Percentiles rank a stretch among this genome's conserved stretches.
These are phyloP conservation scores for Nomada goodeniana DNA, from an alignment of 2,888 invertebrate species.

Conservation along the genomic window DNA sequence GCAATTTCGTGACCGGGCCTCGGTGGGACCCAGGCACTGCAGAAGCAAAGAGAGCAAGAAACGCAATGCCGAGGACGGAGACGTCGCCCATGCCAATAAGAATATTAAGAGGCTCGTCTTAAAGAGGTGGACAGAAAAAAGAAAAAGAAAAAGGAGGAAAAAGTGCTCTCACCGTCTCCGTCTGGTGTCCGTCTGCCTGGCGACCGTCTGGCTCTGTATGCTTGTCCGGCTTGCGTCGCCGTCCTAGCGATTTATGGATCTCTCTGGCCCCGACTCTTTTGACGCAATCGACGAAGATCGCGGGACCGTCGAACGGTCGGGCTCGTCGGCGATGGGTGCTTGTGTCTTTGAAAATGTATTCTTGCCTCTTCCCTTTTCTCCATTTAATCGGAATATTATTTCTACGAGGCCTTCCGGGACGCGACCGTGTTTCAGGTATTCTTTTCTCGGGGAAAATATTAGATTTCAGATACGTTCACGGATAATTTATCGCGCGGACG, in stretches of 20 bases:
- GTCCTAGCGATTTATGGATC: conserved; percentile 48
- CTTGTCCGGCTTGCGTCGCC: conserved; percentile 18
- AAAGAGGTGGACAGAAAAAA: conserved; percentile 61
- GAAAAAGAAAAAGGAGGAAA: conserved; percentile 10
- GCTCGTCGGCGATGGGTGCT: not conserved
- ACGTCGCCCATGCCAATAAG: conserved; percentile 55
- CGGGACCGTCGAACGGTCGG: too few species aligned
- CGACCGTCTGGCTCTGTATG: conserved; percentile 71
- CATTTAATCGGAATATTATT: too few species aligned
- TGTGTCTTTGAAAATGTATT: not conserved
- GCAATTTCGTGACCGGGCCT: conserved; percentile 57
- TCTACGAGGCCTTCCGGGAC: too few species aligned
- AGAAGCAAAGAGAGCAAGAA: conserved; percentile 43
- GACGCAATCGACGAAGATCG: conserved; percentile 14
- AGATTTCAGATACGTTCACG: too few species aligned
- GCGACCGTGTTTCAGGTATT: too few species aligned
- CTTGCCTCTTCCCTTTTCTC: too few species aligned
- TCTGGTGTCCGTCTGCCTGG: conserved; percentile 75
- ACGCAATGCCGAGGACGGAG: conserved; percentile 39
- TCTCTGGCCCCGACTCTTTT: conserved; percentile 27
- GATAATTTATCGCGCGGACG: too few species aligned
- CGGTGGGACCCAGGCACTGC: not conserved
- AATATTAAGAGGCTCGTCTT: conserved; percentile 57
- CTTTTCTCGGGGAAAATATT: too few species aligned
- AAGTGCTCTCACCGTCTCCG: conserved; percentile 57